Conservation (phyloP, 2,888 invertebrate species). For the Schrankia costaestrigalis region DNA sequence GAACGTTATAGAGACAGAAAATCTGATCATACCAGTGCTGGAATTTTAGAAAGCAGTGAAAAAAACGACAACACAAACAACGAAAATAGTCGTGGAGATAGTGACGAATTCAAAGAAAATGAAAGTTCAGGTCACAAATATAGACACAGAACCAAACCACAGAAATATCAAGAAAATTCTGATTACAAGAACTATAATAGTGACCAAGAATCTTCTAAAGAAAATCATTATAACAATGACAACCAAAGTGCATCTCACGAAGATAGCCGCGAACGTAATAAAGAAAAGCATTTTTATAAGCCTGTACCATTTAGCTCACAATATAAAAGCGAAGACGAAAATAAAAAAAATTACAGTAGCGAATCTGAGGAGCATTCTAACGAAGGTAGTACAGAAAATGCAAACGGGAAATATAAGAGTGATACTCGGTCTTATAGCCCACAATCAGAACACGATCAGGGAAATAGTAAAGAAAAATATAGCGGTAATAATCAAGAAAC, state of each 20-base stretch:
- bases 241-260: too few relatives aligned
- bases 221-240: too few relatives aligned
- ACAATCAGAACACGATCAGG: not conserved
- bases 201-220: too few relatives aligned
- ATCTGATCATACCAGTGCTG: slow-evolving; percentile 9
- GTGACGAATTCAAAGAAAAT: too few relatives aligned
- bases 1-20: slow-evolving; percentile 16
- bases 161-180: too few relatives aligned
- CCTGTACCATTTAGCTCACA: too few relatives aligned
- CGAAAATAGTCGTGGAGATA: too few relatives aligned
- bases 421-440: slow-evolving; percentile 4
- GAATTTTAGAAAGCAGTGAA: slow-evolving; percentile 14
- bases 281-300: too few relatives aligned
- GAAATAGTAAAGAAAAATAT: slow-evolving; percentile 7
- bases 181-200: too few relatives aligned
- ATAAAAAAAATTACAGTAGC: slow-evolving; percentile 7
- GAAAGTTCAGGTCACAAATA: slow-evolving; percentile 1
- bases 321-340: not conserved
- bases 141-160: not conserved
- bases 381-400: slow-evolving; percentile 22
- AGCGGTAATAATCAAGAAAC: slow-evolving; percentile 3
- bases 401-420: slow-evolving; percentile 13
- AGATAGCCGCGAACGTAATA: too few relatives aligned
- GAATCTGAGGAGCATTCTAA: slow-evolving; percentile 7
- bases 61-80: not conserved